Evolutionary conservation across 2,113 vertebrate genomes (phyloP), one percentile per base, ranked within the genome.

Genomic region (Heterotilapia buettikoferi): DNA sequence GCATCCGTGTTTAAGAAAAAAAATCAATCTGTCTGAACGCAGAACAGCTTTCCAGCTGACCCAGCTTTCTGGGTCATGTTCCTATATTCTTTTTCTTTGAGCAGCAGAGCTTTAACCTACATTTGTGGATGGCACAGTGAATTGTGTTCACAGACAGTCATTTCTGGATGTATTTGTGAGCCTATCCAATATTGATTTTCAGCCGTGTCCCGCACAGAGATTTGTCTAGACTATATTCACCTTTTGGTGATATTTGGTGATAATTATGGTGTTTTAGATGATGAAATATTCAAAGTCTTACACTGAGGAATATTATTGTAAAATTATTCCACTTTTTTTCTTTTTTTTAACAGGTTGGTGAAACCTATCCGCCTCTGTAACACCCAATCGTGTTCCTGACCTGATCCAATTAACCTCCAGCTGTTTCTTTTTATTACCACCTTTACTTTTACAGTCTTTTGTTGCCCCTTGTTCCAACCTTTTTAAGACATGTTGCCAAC

Each of bases 401-500:
- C 40, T 43, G 36, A 40, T 71, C 36, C 36, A 43, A 9, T 71
- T 71, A 9, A 71, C 66, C n/a, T 71, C 66, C n/a, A 43, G 7
- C 12, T 71, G 66, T 71, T 71, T 71, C 38, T 43, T 71, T 68
- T 24, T 43, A 71, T 40, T 16, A 71, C 66, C 36, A 43, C 36
- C 21, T 40, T 68, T 73, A 45, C 13, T 73, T 29, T 73, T 45
- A 16, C 8, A 47, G 21, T 43, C 4, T 29, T 76, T 76, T 7
- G 9, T 47, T 0, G 1, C 9, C 68, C 0, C 2, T 18, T 63
- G 9, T 47, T 2, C 71, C 24, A 0, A 29, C 24, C 24, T 19
- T 76, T 76, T 47, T 1, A 40, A 14, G 36, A 43, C n/a, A 9
- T 43, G 71, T 47, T 47, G 43, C 43, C 24, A 76, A 47, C 40